Base-by-base conservation (phyloP, 2,113 vertebrate species). In the Lamprologus sp. region DNA sequence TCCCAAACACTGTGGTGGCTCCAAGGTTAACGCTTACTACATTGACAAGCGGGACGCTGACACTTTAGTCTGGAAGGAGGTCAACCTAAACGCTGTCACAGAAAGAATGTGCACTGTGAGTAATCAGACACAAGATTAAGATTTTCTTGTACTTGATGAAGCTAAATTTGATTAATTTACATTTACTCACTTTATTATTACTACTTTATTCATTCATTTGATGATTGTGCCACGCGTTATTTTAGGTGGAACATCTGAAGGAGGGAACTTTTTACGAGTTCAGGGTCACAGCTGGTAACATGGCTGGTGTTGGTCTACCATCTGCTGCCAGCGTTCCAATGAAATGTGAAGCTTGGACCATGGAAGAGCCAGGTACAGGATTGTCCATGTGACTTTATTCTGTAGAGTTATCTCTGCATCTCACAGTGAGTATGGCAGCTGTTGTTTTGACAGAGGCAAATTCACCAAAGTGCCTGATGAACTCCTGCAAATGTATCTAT, bases 311-410 rank as follows among this genome's bases (percentile, higher is more conserved):
- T 5, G 98, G 99, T 35, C 88, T 98, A 26, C 90, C 97, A 5
- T 99, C 98, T 6, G 97, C 97, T 23, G 96, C 98, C 86, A 99
- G 98, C 1, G 83, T 95, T 5, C 96, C 96, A 7, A 98, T 98
- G 93, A 97, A 96, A 21, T 99, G 98, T 91, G 98, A 98, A 90
- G 97, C 97, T 21, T 99, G 98, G 99, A 98, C 97, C 45, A 97
- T 97, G 92, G 94, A 97, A 0, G 97, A 98, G 82, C 98, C 98
- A 81, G 99, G 99, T 99, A 79, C n/a, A 1, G 21, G 8, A 56
- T 6, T 19, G 19, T 42, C 21, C 17, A 8, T 54, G 21, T 37
- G 21, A 19, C 79, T 35, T 75, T 28, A 49, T 75, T 75, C 70
- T 49, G 42, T 49, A 49, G 23, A 31, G 26, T 49, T 19, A 28